A percentile compares a stretch with the other conserved stretches of the same genome.
Evolutionary conservation across 2,797 vertebrate genomes (phyloP).

Genomic region (Tolypeutes matacus): DNA sequence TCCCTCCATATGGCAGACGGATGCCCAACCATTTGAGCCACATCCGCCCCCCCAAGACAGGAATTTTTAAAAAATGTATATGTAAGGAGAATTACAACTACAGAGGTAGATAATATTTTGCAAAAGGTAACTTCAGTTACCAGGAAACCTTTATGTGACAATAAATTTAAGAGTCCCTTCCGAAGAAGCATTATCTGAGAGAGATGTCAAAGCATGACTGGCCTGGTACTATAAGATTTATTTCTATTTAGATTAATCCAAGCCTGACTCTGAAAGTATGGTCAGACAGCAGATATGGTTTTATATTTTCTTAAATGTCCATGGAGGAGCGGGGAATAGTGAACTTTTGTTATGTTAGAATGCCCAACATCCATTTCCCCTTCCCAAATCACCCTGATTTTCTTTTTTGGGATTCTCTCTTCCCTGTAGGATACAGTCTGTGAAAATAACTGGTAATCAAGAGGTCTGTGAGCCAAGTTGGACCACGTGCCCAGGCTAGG

Average conservation of each 20-base stretch:
- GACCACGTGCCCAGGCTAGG: not conserved
- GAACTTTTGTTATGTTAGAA: not conserved
- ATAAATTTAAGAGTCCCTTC: conserved; percentile 32
- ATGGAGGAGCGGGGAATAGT: not conserved
- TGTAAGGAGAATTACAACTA: not conserved
- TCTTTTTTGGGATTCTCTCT: not conserved
- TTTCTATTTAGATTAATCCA: not conserved
- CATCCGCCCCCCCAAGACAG: too few relatives aligned
- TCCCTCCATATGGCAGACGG: too few relatives aligned
- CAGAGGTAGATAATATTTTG: not conserved
- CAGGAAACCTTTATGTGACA: not conserved
- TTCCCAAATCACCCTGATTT: not conserved
- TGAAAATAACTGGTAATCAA: not conserved
- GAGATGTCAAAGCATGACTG: not conserved
- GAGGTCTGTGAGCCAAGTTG: not conserved
- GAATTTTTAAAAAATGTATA: too few relatives aligned
- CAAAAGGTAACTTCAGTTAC: not conserved
- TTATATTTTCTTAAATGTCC: conserved; percentile 14
- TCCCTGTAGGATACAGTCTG: not conserved
- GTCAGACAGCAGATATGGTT: not conserved
- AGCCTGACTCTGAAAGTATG: not conserved
- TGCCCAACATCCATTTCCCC: not conserved
- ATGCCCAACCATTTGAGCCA: too few relatives aligned
- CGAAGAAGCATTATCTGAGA: not conserved
- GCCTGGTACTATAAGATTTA: not conserved